Evolutionary conservation across 2,888 invertebrate species (phyloP), one percentile per base, ranked within the genome.

Genomic region (Dicycla oo): DNA sequence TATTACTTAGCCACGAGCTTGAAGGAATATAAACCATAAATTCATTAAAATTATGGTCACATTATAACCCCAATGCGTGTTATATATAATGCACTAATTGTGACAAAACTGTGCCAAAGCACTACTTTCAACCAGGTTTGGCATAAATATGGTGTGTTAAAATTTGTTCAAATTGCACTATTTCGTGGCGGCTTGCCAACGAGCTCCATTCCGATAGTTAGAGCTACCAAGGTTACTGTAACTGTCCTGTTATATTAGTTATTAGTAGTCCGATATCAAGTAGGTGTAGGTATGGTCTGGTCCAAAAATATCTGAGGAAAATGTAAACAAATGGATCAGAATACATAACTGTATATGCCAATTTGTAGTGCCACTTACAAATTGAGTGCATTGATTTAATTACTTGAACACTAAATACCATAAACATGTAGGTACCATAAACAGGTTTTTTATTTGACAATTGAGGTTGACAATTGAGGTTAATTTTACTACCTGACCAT

Each of bases 71-170:
- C 67, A 40, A 68, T 72, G 49, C 43, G 43, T 63, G 66, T 66
- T 51, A 73, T 3, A 30, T 4, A 30, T 58, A 80, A 77, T 69
- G 66, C 58, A 81, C 34, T 67, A 73, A 80, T 69, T 80, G 67
- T 81, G 77, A 58, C 57, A 73, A 73, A 81, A 81, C 56, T 73
- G 69, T 73, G 81, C 66, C 73, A 78, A 81, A 78, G 58, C 20
- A 54, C 66, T 69, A 73, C 71, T 80, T 77, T 57, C n/a, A 11
- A 54, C 60, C 69, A 57, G 73, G 81, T 69, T 69, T 80, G 81
- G 80, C 78, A 78, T 81, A 78, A 81, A 73, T 80, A 78, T 69
- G 69, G 81, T 66, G 81, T 81, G 80, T 73, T 77, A 78, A 66
- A 80, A 73, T 73, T 77, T 81, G 78, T 81, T 78, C 60, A 69